Base-by-base conservation (phyloP, 2,888 invertebrate species). In the Limnephilus rhombicus region DNA sequence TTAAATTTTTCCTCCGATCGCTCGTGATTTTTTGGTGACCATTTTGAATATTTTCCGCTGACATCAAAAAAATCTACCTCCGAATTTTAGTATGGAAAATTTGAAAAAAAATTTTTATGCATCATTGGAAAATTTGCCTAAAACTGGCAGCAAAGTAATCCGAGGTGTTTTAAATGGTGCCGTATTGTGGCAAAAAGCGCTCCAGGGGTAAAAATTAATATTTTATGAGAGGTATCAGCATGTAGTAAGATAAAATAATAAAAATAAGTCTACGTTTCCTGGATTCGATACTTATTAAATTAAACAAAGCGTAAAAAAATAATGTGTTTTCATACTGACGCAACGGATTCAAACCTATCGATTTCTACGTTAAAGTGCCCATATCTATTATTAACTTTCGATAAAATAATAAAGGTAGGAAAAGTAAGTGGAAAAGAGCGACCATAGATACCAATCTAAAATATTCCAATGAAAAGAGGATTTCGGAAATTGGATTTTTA, bases 381-480 rank as follows among this genome's bases (percentile, higher is more conserved):
- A n/a, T 68, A 68, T 68, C 68, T 68, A 68, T 68, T 68, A 68
- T 24, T 68, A 68, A 68, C n/a, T 68, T 68, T 5, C 24, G 86
- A 86, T 86, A 68, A 68, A 68, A 45, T 41, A 86, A 86, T 86
- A 86, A 86, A 86, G 49, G 45, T n/a, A 29, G 12, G 7, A 41
- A 29, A 49, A n/a, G 68, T 24, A 86, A 45, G 41, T 80, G 80
- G 7, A 80, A 24, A 53, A 31, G 24, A 87, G 53, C 85, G 85
- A 18, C 68, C 53, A 29, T 24, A 89, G 89, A 89, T 89, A 89
- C 68, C 68, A 68, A 68, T 90, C 90, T 85, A 85, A 83, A 90
- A 90, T 90, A 90, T 90, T 90, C 90, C 90, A 90, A 90, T 90
- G 90, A 90, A 90, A 90, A 90, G 90, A 68, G 90, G 90, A 90